A percentile compares a stretch with the other conserved stretches of the same genome.
phyloP scores from a whole-genome alignment of 2,113 vertebrate genomes.

The Scomber colias region DNA sequence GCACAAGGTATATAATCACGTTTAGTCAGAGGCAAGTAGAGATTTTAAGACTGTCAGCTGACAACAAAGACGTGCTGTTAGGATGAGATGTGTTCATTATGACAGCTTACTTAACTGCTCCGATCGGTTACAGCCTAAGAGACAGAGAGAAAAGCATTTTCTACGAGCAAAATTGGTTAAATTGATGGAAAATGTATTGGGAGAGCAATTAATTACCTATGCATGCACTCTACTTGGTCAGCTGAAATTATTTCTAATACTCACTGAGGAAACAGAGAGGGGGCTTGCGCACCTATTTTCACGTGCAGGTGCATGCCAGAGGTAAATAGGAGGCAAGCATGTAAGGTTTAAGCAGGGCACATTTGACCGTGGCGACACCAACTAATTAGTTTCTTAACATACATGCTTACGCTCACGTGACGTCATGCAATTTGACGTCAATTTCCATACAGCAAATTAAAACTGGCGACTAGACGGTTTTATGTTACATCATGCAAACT shows the following conservation, averaged over 20 bases:
- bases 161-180: not conserved
- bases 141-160: not conserved
- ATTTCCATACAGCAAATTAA: not conserved
- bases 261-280: conserved; percentile 15
- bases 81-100: conserved; percentile 11
- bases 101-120: not conserved
- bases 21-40: conserved; percentile 15
- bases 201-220: not conserved
- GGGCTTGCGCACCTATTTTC: not conserved
- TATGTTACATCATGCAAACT: conserved; percentile 4
- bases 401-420: conserved; percentile 24
- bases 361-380: not conserved
- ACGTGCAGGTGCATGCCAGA: conserved; percentile 48
- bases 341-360: not conserved
- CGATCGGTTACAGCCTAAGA: not conserved
- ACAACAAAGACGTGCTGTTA: conserved; percentile 5
- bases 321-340: conserved; percentile 36
- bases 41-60: conserved; percentile 5
- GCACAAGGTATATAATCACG: conserved; percentile 12
- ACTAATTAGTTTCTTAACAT: conserved; percentile 7
- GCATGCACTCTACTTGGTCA: not conserved
- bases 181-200: not conserved
- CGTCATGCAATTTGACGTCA: conserved; percentile 55
- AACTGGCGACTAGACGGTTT: not conserved
- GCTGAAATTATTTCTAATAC: not conserved